These are phyloP conservation scores for Caenorhabditis remanei DNA, from an alignment of 1,140 invertebrate species.

Conservation along the genomic window DNA sequence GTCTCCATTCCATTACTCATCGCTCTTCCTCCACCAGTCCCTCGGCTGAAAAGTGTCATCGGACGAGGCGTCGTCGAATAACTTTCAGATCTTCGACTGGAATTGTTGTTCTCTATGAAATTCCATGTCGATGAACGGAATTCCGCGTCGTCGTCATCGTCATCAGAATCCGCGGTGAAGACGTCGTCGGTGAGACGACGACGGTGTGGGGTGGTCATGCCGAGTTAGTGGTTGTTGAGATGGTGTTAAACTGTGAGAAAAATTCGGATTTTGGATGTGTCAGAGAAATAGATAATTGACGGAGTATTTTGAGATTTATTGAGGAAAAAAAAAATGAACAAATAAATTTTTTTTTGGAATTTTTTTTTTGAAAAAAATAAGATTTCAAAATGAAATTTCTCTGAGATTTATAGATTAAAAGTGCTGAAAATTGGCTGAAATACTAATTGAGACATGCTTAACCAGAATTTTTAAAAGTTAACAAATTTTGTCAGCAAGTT, in stretches of 20 bases:
- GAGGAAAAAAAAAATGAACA: no score
- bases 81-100: neutral
- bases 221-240: neutral
- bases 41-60: neutral
- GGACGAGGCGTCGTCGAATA: neutral
- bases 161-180: constrained; percentile 1
- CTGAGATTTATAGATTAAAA: no score
- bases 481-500: no score
- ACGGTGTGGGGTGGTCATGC: neutral
- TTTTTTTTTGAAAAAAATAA: no score
- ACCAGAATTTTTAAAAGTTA: no score
- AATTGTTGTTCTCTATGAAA: neutral
- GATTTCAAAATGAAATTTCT: no score
- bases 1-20: constrained; percentile 6
- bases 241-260: neutral
- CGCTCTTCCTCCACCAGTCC: neutral
- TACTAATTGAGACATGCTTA: no score
- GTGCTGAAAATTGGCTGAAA: no score
- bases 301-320: no score
- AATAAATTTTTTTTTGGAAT: no score
- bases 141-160: constrained; percentile 22
- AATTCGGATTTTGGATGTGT: neutral
- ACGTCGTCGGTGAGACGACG: constrained; percentile 1
- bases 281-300: no score
- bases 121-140: constrained; percentile 43